Evolutionary conservation across 2,888 invertebrate genomes (phyloP).

Genomic region (Amiota minor): DNA sequence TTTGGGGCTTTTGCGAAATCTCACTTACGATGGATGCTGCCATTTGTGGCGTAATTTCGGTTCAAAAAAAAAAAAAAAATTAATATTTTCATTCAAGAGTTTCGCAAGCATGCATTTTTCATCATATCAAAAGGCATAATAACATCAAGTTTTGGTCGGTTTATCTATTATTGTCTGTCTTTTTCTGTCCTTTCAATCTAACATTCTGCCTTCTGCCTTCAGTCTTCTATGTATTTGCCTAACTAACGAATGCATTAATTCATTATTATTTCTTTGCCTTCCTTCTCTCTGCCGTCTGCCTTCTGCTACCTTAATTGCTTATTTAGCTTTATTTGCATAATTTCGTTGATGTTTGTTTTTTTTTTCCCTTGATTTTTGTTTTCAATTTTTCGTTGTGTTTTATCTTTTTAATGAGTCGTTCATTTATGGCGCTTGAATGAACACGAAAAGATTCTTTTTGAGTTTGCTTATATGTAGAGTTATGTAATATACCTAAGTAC

Average conservation of each 20-base stretch:
- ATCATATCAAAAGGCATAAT: not conserved
- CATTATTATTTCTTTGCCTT: too few species aligned
- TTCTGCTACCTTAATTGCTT: not conserved
- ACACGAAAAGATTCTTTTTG: not conserved
- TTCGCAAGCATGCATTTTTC: slow-evolving; percentile 5
- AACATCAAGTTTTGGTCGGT: not conserved
- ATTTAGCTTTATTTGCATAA: slow-evolving; percentile 15
- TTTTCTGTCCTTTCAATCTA: not conserved
- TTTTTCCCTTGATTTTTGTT: not conserved
- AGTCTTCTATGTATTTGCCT: not conserved
- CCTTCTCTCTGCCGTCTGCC: too few species aligned
- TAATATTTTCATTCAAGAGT: slow-evolving; percentile 4
- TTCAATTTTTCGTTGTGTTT: not conserved
- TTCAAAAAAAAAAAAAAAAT: too few species aligned
- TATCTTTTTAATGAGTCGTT: slow-evolving; percentile 16
- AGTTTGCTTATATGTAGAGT: too few species aligned
- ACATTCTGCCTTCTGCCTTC: not conserved
- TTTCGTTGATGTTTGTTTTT: not conserved
- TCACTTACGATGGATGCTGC: not conserved
- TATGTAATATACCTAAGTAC: too few species aligned
- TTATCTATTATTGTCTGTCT: not conserved
- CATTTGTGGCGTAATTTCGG: slow-evolving; percentile 14
- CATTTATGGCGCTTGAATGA: slow-evolving; percentile 11
- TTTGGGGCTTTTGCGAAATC: slow-evolving; percentile 3
- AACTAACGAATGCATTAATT: slow-evolving; percentile 2